Base-by-base conservation (phyloP, 2,797 vertebrate species). In the Chaunax sp. region DNA sequence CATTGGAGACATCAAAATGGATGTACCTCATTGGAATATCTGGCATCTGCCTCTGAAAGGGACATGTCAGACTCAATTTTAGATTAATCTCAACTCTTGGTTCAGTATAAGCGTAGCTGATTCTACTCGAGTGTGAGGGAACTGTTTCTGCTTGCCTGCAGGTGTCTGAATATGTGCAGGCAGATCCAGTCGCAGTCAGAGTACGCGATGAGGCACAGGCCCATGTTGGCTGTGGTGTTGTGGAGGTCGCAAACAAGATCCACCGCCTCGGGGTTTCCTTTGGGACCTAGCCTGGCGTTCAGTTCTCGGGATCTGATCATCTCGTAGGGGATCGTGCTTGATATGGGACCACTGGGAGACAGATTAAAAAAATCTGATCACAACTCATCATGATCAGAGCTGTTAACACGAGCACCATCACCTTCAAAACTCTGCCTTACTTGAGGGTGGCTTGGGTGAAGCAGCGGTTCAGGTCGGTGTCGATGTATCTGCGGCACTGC, bases 161-260 rank as follows among this genome's bases (percentile, higher is more conserved):
- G 89, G 72, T 95, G 74, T 81, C 59, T 91, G 81, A 92, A 94
- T 88, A 95, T 87, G 77, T 96, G 95, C 85, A 95, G 70, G 69
- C 87, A 75, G 59, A 96, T 89, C 92, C 83, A 84, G 50, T 91
- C 89, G 0, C 65, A 41, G 78, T 91, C 79, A 0, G 83, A 89
- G 30, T 89, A 88, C 0, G 82, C 14, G 3, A 96, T 88, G 56
- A 96, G 61, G 81, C 94, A 95, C 72, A 93, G 69, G 41, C 94
- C 95, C 92, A 94, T 91, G 85, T 95, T 95, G 60, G 95, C 89
- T 0, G 94, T 96, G 68, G 95, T 96, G 87, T 95, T 96, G 86
- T 96, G 85, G 35, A 91, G 87, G 78, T 93, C 89, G 6, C 90
- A 92, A 7, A 94, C 25, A 2, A 95, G 75, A 51, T 94, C 91